Evolutionary conservation across 2,113 vertebrate genomes (phyloP).

Genomic region (Tursiops truncatus): DNA sequence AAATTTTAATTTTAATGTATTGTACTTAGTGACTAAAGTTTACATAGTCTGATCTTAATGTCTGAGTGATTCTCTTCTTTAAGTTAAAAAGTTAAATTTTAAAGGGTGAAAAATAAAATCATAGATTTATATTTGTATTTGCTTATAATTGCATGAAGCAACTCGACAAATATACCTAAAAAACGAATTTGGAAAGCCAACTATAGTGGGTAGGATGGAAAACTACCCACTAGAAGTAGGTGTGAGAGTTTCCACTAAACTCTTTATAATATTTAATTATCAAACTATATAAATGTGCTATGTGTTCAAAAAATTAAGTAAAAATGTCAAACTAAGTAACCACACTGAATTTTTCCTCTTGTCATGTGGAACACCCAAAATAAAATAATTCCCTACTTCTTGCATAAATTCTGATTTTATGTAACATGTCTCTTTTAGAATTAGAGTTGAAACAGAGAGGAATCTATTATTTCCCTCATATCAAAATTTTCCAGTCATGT

Average conservation of each 20-base stretch:
- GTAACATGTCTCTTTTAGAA: background rate
- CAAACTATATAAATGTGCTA: background rate
- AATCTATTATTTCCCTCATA: background rate
- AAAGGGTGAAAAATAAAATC: background rate
- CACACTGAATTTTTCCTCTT: background rate
- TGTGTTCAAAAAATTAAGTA: background rate
- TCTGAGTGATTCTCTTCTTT: background rate
- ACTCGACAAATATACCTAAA: background rate
- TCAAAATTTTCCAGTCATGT: background rate
- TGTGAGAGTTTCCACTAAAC: background rate
- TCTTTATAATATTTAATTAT: background rate
- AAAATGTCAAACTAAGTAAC: background rate
- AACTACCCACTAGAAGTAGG: background rate
- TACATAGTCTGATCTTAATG: background rate
- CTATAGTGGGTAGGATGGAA: background rate
- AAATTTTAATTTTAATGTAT: background rate
- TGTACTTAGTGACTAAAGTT: background rate
- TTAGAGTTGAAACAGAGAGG: background rate
- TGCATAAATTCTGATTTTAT: conserved; percentile 13
- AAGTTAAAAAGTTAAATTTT: background rate
- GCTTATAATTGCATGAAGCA: background rate
- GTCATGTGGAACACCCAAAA: background rate
- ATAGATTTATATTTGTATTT: background rate
- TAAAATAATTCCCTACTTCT: background rate
- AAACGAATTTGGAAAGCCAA: background rate